Percentiles rank a stretch among this genome's conserved stretches.
Conservation (phyloP, 1,140 invertebrate species). For the Drosophila bipectinata region DNA sequence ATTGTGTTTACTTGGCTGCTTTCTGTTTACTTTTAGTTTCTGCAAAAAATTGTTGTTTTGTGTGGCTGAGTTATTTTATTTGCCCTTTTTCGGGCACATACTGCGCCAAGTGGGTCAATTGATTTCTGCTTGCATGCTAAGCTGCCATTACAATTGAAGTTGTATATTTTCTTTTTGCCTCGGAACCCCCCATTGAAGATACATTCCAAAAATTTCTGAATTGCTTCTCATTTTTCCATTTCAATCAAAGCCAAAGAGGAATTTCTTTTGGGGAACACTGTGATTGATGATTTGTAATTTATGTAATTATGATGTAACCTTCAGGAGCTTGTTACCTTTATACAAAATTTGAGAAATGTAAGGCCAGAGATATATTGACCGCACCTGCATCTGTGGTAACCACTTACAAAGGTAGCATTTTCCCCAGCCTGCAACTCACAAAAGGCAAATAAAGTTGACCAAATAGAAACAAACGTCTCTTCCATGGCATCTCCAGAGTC, state of each 20-base stretch:
- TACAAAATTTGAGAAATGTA: too few species aligned
- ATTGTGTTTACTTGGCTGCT: not conserved
- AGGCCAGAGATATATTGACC: not conserved
- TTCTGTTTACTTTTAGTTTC: not conserved
- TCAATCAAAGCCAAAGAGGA: not conserved
- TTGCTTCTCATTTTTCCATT: not conserved
- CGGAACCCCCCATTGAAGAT: not conserved
- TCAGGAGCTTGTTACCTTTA: too few species aligned
- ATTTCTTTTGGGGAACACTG: not conserved
- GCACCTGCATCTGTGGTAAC: conserved; percentile 42
- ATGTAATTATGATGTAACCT: too few species aligned
- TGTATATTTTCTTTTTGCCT: conserved; percentile 10
- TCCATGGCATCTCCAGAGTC: not conserved
- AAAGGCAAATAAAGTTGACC: conserved; percentile 53
- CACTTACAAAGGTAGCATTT: conserved; percentile 17
- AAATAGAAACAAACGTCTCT: conserved; percentile 60
- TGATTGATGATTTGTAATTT: not conserved
- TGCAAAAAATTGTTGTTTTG: not conserved
- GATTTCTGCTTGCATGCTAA: conserved; percentile 75
- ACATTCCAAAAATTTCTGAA: not conserved
- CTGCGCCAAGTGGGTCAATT: conserved; percentile 73
- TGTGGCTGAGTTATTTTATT: conserved; percentile 19
- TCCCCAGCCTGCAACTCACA: conserved; percentile 12
- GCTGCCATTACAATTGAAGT: conserved; percentile 68
- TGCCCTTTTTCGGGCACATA: conserved; percentile 60